Conservation (phyloP, 2,888 invertebrate genomes). For the Lycocerus yunnanus region DNA sequence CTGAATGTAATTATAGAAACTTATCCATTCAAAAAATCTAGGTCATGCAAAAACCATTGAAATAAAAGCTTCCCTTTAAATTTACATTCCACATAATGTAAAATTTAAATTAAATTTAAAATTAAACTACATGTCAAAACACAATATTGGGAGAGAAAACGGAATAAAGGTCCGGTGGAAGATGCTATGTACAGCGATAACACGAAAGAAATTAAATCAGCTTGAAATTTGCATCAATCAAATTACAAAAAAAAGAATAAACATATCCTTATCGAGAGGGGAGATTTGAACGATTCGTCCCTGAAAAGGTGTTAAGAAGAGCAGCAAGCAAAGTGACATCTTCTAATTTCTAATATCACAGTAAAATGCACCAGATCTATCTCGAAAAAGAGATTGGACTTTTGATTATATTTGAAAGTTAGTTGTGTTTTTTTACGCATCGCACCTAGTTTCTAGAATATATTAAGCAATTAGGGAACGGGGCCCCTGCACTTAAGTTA, state of each 20-base stretch:
- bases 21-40: neutral
- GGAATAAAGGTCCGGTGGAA: neutral
- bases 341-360: neutral
- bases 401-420: too few relatives aligned
- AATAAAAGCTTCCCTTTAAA: neutral
- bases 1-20: neutral
- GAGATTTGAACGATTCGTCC: neutral
- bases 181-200: neutral
- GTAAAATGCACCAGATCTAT: too few relatives aligned
- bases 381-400: too few relatives aligned
- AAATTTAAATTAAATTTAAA: neutral
- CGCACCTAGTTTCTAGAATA: too few relatives aligned
- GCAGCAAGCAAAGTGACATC: neutral
- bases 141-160: neutral
- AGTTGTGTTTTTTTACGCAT: too few relatives aligned
- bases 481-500: too few relatives aligned
- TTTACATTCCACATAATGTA: neutral
- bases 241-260: neutral
- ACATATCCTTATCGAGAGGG: neutral
- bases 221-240: neutral
- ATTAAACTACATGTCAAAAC: neutral
- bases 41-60: neutral
- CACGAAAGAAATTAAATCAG: neutral
- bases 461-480: too few relatives aligned
- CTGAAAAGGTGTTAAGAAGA: neutral